phyloP scores from a whole-genome alignment of 2,888 invertebrate genomes.

The Leucoptera coffeella region DNA sequence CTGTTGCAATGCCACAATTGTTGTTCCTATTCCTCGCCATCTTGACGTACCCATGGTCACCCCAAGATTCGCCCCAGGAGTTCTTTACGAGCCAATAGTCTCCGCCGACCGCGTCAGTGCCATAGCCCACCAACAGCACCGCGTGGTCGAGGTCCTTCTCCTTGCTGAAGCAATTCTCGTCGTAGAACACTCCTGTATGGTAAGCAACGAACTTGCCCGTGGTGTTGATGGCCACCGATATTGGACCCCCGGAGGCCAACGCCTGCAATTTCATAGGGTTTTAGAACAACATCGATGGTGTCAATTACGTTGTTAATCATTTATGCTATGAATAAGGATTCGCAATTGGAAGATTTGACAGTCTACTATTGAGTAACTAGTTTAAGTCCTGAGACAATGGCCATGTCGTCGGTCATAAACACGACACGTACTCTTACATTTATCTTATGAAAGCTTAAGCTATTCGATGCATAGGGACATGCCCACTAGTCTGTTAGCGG shows the following conservation, averaged over 20 bases:
- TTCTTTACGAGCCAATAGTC: conserved; percentile 88
- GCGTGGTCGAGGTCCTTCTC: conserved; percentile 85
- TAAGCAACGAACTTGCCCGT: conserved; percentile 83
- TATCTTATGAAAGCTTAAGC: no score
- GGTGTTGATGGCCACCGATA: conserved; percentile 87
- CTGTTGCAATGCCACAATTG: conserved; percentile 80
- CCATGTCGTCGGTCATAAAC: no score
- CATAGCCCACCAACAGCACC: conserved; percentile 76
- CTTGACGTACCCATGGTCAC: conserved; percentile 77
- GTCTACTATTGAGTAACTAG: no score
- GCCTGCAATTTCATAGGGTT: no score
- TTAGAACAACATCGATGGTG: not conserved
- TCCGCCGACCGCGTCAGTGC: conserved; percentile 59
- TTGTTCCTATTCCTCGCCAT: conserved; percentile 81
- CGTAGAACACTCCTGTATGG: conserved; percentile 72
- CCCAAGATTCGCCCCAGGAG: conserved; percentile 79
- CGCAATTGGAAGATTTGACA: no score
- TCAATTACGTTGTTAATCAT: not conserved
- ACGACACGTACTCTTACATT: no score
- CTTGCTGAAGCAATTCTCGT: conserved; percentile 65
- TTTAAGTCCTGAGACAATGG: no score
- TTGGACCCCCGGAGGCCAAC: conserved; percentile 77
- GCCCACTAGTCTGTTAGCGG: no score
- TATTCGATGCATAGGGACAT: no score
- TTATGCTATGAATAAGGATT: no score